Base-by-base conservation (phyloP, 2,113 vertebrate species). In the Pyrgilauda ruficollis region DNA sequence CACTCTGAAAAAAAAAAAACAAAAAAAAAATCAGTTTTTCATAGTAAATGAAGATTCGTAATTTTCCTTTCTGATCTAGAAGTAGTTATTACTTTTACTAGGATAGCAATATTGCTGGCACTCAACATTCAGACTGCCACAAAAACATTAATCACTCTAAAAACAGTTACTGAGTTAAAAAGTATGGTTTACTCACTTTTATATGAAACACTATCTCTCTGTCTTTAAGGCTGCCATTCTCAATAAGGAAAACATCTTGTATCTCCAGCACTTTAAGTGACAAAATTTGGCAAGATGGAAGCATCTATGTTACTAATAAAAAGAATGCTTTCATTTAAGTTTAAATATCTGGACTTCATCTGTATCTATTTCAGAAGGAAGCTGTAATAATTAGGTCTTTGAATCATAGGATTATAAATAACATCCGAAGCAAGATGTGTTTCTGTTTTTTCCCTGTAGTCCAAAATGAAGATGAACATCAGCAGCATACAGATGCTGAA, bases 401-500 rank as follows among this genome's bases (percentile, higher is more conserved):
- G 93, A 91, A 84, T 77, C 80, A 89, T 68, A 23, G 74, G 47
- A 53, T 84, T 84, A 77, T 77, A 92, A 94, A 84, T 49, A 80
- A 59, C 15, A 68, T 13, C 31, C 0, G 0, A 90, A 86, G 10
- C 18, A 91, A 87, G 50, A 77, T 18, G 4, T 33, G 50, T 74
- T 91, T 49, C 47, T 74, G 35, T 43, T 47, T 88, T 83, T 90
- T 80, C 76, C 46, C 39, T 86, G 27, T 70, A 86, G 26, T 33
- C 41, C 59, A 80, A 94, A 87, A 66, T 0, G 4, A 76, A 68
- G 27, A 76, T 37, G 27, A 95, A 59, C 39, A 84, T 59, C 52
- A 89, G 23, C 30, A 59, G 18, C 18, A 50, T 16, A 44, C 19
- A 69, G 53, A 77, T 72, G 14, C 28, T 53, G 43, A 70, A 84